phyloP scores from a whole-genome alignment of 2,113 vertebrate species.

The human region GRCh38 chr12:72408501-72409000 shows the following conservation, averaged over 20 bases:
- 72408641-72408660: conserved; percentile 18
- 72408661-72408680: not conserved
- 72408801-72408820: not conserved
- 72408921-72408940: conserved; percentile 13
- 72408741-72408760: not conserved
- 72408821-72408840: not conserved
- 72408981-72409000: not conserved
- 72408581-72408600: not conserved
- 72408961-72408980: not conserved
- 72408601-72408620: not conserved
- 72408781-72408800: not conserved
- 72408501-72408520: not conserved
- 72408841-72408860: not conserved
- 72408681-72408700: not conserved
- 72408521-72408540: not conserved
- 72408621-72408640: not conserved
- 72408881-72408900: not conserved
- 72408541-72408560: not conserved
- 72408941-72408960: not conserved
- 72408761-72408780: not conserved
- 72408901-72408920: not conserved
- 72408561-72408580: not conserved
- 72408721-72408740: conserved; percentile 7
- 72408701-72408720: not conserved
- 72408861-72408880: not conserved